Percentiles rank a stretch among this genome's conserved stretches.
Evolutionary conservation across 2,113 vertebrate species (phyloP).

Genomic region (Tupaia tana): DNA sequence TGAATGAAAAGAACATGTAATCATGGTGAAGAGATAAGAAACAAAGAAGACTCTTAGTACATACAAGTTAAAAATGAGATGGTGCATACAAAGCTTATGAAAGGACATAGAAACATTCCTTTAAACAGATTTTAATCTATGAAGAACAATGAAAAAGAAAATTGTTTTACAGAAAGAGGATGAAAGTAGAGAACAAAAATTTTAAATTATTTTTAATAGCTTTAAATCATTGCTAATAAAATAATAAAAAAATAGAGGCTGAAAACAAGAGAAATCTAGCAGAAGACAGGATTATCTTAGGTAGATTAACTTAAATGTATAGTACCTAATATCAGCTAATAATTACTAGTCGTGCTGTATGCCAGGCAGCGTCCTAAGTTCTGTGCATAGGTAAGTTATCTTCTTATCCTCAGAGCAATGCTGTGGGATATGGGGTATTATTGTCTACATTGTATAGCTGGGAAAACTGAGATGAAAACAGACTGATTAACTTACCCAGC

Average conservation of each 20-base stretch:
- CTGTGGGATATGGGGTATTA: not conserved
- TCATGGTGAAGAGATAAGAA: not conserved
- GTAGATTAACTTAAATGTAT: not conserved
- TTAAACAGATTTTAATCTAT: not conserved
- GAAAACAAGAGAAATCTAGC: not conserved
- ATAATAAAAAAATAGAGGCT: not conserved
- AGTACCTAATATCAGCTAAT: not conserved
- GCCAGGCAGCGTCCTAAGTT: not conserved
- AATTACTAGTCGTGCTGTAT: not conserved
- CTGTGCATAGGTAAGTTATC: not conserved
- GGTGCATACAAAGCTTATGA: not conserved
- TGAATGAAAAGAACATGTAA: not conserved
- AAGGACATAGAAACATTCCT: not conserved
- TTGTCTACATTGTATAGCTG: not conserved
- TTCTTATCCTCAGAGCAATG: not conserved
- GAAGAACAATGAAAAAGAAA: not conserved
- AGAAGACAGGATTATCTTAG: not conserved
- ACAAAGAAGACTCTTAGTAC: not conserved
- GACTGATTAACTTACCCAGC: not conserved
- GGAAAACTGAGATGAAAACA: not conserved
- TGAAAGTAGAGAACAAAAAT: not conserved
- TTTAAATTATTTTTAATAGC: not conserved
- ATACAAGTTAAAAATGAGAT: not conserved
- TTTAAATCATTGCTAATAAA: conserved; percentile 6
- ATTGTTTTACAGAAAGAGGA: not conserved